Evolutionary conservation across 2,888 invertebrate genomes (phyloP), one percentile per base, ranked within the genome.

Genomic region (Microctonus aethiopoides): DNA sequence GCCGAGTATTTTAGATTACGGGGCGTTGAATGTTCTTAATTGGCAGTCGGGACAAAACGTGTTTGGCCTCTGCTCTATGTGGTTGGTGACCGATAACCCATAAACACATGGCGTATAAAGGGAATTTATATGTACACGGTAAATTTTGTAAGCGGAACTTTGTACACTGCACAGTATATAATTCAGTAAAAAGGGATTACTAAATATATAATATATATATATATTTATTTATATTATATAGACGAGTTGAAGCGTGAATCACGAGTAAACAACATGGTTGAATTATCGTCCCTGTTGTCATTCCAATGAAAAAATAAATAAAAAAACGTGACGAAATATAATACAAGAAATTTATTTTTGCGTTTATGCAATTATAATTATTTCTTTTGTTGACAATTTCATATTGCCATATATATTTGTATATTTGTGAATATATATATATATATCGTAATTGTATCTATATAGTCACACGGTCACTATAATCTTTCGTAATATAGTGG

Each of bases 1-100:
- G 66, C 69, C 57, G 70, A 77, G 77, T 79, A 79, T 78, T 64
- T 73, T 72, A 75, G 79, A 79, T 79, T 78, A 77, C 77, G 75
- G 71, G 75, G 71, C 73, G 74, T 72, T 69, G 74, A 74, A 73
- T 72, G 62, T 73, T 76, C 75, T 79, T 79, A 79, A 79, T 80
- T 80, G 79, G 78, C 76, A 77, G 62, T 74, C 69, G 57, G 67
- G 65, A 66, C 61, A 70, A 62, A 70, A 61, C 62, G 41, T 62
- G 70, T n/a, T 64, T 73, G 61, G 60, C 54, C 68, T 39, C 56
- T 67, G 70, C 59, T 70, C 61, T 62, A 59, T 64, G 68, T 32
- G 39, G 57, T 46, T 22, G 62, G 52, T 63, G 60, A 66, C 70
- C 73, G 69, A 67, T 66, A 71, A 71, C 68, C 74, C 68, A 70